These are phyloP conservation scores for Mus minutoides DNA, from an alignment of 2,797 vertebrate genomes.

Conservation along the genomic window DNA sequence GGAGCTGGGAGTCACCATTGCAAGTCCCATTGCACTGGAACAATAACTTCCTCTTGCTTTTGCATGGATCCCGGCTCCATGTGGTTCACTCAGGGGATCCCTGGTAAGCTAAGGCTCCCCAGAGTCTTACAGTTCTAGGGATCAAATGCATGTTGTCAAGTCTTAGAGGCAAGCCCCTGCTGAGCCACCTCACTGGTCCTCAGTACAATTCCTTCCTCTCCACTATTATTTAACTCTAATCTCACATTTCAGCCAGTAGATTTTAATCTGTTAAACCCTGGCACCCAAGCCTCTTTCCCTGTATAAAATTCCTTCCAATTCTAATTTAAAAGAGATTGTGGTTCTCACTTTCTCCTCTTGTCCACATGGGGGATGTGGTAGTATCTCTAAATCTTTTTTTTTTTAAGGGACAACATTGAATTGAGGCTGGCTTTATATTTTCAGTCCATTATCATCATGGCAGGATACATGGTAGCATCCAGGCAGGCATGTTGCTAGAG, in stretches of 20 bases:
- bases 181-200: not conserved
- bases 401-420: too few species aligned
- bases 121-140: too few species aligned
- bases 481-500: too few species aligned
- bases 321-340: not conserved
- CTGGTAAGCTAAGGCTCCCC: too few species aligned
- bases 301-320: not conserved
- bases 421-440: too few species aligned
- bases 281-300: not conserved
- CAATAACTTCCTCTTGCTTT: too few species aligned
- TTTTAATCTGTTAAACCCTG: not conserved
- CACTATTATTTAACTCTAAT: not conserved
- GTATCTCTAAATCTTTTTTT: not conserved
- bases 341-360: not conserved
- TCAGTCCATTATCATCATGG: too few species aligned
- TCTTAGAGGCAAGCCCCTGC: not conserved
- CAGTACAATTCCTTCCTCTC: not conserved
- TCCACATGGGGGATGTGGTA: not conserved
- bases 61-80: too few species aligned
- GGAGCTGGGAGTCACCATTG: too few species aligned
- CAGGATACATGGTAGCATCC: too few species aligned
- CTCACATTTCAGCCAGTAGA: not conserved
- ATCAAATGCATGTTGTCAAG: not conserved
- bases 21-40: too few species aligned
- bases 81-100: too few species aligned